Conservation (phyloP, 2,888 invertebrate genomes). For the Fragum whitleyi region DNA sequence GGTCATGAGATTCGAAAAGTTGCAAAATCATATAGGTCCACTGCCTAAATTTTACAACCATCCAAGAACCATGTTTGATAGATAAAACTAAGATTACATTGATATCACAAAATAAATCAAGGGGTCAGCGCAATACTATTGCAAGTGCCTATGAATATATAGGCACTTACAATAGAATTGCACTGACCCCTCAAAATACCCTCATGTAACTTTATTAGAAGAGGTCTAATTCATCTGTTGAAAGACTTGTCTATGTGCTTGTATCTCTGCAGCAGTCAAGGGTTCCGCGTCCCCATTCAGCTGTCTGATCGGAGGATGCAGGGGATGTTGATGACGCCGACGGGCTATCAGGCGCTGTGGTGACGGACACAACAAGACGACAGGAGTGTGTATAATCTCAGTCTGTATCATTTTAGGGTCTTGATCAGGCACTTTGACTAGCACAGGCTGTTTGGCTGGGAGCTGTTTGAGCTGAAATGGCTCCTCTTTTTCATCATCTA, state of each 20-base stretch:
- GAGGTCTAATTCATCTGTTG: conserved; percentile 16
- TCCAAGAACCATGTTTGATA: too few species aligned
- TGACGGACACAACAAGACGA: conserved; percentile 35
- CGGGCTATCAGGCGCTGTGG: conserved; percentile 12
- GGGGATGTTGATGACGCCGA: conserved; percentile 59
- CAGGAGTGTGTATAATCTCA: conserved; percentile 21
- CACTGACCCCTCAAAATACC: too few species aligned
- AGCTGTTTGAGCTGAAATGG: not conserved
- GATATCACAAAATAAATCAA: too few species aligned
- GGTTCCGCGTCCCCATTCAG: conserved; percentile 80
- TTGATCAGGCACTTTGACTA: conserved; percentile 1
- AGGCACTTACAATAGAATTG: too few species aligned
- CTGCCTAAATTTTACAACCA: too few species aligned
- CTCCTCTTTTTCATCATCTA: conserved; percentile 61
- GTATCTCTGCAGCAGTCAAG: conserved; percentile 75
- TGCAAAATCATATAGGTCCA: too few species aligned
- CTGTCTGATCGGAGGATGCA: conserved; percentile 77
- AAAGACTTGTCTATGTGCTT: conserved; percentile 73
- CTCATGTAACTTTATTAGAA: too few species aligned
- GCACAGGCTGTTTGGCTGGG: not conserved
- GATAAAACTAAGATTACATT: too few species aligned
- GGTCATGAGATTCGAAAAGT: too few species aligned
- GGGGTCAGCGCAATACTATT: too few species aligned
- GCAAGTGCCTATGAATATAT: too few species aligned
- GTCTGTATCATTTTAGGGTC: conserved; percentile 14